Evolutionary conservation across 2,888 invertebrate species (phyloP), one percentile per base, ranked within the genome.

Genomic region (Balanococcus diminutus): DNA sequence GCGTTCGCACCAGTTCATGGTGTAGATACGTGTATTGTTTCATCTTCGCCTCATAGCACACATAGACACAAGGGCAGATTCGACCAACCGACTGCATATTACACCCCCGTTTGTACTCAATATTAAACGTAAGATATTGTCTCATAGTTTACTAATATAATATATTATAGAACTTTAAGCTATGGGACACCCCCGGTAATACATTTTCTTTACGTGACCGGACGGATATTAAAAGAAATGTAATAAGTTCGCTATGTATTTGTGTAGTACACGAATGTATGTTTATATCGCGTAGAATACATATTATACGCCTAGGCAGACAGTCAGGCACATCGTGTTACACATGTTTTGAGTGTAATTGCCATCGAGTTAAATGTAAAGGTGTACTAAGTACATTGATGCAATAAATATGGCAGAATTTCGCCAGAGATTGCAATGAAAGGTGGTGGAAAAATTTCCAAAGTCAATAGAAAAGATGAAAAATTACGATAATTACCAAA

Each of bases 71-170:
- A 5, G 46, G 16, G 2, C 46, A 46, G 14, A 16, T n/a, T n/a
- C n/a, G n/a, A n/a, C n/a, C n/a, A n/a, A 25, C 28, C 28, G 3
- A 28, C n/a, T n/a, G n/a, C n/a, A n/a, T n/a, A n/a, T n/a, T n/a
- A n/a, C n/a, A n/a, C 16, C 28, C 67, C 36, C 36, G 36, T 36
- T 36, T 36, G 36, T 22, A 79, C 75, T 79, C 75, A 79, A 79
- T 79, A 79, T 79, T 79, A 79, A 79, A 79, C 36, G 75, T 79
- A 79, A 79, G 75, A 79, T 79, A 79, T 79, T 79, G 75, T 79
- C 75, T 79, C 75, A 79, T 79, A 79, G 75, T 79, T 79, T 79
- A 79, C 75, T 79, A 79, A 79, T 79, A 79, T 79, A 32, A 79
- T 79, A 79, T 79, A 79, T 79, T 79, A 79, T 36, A 79, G 19